A percentile compares a stretch with the other conserved stretches of the same genome.
Conservation (phyloP, 2,113 vertebrate genomes). For the Misgurnus mizolepis region DNA sequence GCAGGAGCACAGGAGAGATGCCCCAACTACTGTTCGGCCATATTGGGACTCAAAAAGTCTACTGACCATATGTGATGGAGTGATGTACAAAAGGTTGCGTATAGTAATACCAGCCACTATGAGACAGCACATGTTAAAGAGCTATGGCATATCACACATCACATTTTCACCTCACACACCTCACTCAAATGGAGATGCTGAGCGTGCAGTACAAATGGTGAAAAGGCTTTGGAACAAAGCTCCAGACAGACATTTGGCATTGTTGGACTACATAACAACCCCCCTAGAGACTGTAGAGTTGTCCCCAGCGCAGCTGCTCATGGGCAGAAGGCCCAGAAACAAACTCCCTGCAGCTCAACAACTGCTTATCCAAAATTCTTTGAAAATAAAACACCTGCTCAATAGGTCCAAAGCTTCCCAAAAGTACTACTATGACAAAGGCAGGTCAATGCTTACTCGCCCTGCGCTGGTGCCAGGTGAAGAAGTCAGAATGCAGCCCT, state of each 20-base stretch:
- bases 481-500: too few relatives aligned
- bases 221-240: slow-evolving; percentile 30
- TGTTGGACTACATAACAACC: not conserved
- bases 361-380: slow-evolving; percentile 10
- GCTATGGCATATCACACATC: too few relatives aligned
- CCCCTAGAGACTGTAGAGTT: slow-evolving; percentile 29
- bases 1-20: slow-evolving; percentile 12
- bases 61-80: slow-evolving; percentile 1
- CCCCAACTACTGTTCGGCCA: not conserved
- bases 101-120: slow-evolving; percentile 32
- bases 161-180: slow-evolving; percentile 19
- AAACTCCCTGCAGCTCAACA: slow-evolving; percentile 15
- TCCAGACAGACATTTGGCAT: too few relatives aligned
- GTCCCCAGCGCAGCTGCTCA: slow-evolving; percentile 34
- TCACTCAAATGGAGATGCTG: slow-evolving; percentile 33
- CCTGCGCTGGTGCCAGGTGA: too few relatives aligned
- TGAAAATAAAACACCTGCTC: too few relatives aligned
- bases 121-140: slow-evolving; percentile 8
- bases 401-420: too few relatives aligned
- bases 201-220: slow-evolving; percentile 31
- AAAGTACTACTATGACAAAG: not conserved
- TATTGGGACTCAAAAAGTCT: slow-evolving; percentile 41
- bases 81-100: slow-evolving; percentile 13
- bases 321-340: slow-evolving; percentile 37
- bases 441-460: too few relatives aligned